Conservation (phyloP, 2,888 invertebrate species). For the Amblyteles armatorius region DNA sequence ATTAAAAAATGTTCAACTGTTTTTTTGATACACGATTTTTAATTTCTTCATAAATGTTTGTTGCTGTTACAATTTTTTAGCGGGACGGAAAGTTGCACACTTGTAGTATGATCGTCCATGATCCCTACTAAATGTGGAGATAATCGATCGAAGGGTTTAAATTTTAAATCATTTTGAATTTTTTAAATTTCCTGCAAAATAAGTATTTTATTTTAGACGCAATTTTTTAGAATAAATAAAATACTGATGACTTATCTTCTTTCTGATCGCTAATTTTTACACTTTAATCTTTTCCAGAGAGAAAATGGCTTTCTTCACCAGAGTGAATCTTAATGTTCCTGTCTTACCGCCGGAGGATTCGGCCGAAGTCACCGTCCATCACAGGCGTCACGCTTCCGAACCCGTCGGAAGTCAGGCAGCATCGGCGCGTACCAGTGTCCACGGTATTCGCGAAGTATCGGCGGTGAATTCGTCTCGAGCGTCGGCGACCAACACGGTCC, state of each 20-base stretch:
- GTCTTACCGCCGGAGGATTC: constrained; percentile 89
- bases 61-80: no score
- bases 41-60: no score
- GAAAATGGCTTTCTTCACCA: constrained; percentile 98
- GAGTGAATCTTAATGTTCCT: constrained; percentile 91
- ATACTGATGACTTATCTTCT: constrained; percentile 31
- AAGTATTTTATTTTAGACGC: constrained; percentile 3
- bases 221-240: constrained; percentile 28
- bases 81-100: no score
- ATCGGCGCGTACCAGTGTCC: constrained; percentile 60
- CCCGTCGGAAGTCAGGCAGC: constrained; percentile 72
- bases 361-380: constrained; percentile 71
- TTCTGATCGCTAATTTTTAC: constrained; percentile 71
- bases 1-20: no score
- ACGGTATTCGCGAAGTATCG: constrained; percentile 66
- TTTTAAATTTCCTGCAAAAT: no score
- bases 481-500: constrained; percentile 47
- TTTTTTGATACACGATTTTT: no score
- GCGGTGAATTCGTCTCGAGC: constrained; percentile 56
- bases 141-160: no score
- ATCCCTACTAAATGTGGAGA: no score
- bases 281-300: constrained; percentile 89
- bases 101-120: no score
- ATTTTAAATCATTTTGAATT: no score
- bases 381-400: constrained; percentile 80